phyloP scores from a whole-genome alignment of 2,888 invertebrate species.

The Tachina lurida region DNA sequence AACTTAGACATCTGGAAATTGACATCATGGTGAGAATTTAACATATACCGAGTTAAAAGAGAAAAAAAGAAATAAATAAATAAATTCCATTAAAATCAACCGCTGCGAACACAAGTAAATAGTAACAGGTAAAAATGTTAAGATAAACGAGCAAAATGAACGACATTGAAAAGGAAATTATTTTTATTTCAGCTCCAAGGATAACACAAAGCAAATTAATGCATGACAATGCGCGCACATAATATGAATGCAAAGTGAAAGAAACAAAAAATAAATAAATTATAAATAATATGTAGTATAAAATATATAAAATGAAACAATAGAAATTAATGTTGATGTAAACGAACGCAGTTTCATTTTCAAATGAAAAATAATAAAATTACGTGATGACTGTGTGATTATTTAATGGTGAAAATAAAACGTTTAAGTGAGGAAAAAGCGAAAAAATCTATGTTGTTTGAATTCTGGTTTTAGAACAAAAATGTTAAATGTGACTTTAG shows the following conservation, averaged over 20 bases:
- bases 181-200: slow-evolving; percentile 71
- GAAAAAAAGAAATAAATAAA: slow-evolving; percentile 1
- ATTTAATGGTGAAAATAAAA: slow-evolving; percentile 23
- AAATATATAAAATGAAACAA: slow-evolving; percentile 48
- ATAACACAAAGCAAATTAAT: slow-evolving; percentile 72
- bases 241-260: slow-evolving; percentile 23
- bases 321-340: slow-evolving; percentile 67
- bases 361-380: slow-evolving; percentile 68
- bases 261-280: slow-evolving; percentile 24
- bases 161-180: slow-evolving; percentile 70
- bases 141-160: slow-evolving; percentile 59
- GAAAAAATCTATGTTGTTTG: too few relatives aligned
- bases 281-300: slow-evolving; percentile 22
- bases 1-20: slow-evolving; percentile 1
- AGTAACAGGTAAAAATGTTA: slow-evolving; percentile 46
- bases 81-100: slow-evolving; percentile 40
- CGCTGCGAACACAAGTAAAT: slow-evolving; percentile 2
- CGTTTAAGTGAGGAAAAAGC: slow-evolving; percentile 6
- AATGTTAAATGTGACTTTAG: too few relatives aligned
- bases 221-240: slow-evolving; percentile 59
- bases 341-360: slow-evolving; percentile 51
- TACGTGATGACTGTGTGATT: slow-evolving; percentile 67
- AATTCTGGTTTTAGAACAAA: too few relatives aligned
- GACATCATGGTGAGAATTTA: slow-evolving; percentile 14
- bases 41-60: background rate